Percentiles rank a stretch among this genome's conserved stretches.
phyloP scores from a whole-genome alignment of 1,140 invertebrate genomes.

The Heliconius hewitsoni region DNA sequence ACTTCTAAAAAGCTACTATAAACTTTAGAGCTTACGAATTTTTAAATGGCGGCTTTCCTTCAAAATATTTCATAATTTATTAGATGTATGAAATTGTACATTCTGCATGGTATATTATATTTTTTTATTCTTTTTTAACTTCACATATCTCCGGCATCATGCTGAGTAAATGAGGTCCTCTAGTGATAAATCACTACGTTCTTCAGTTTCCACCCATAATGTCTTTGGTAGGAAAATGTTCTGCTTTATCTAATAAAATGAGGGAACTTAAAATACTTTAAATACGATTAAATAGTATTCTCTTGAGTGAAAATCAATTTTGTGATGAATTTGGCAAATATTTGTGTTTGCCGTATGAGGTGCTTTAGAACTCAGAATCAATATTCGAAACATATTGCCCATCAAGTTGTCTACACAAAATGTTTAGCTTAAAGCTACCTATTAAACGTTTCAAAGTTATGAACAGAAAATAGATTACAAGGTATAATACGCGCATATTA shows the following conservation, averaged over 20 bases:
- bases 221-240: too few species aligned
- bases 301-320: not conserved
- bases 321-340: not conserved
- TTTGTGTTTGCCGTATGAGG: not conserved
- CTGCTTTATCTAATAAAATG: too few species aligned
- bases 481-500: not conserved
- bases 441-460: not conserved
- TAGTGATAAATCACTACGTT: too few species aligned
- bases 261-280: not conserved
- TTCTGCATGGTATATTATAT: too few species aligned
- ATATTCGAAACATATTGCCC: slow-evolving; percentile 3
- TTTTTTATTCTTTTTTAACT: too few species aligned
- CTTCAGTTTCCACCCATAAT: too few species aligned
- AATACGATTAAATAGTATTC: not conserved
- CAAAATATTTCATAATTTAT: not conserved
- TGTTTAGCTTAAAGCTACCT: not conserved
- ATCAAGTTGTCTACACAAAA: not conserved
- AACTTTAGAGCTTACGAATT: not conserved
- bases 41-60: slow-evolving; percentile 1
- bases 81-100: not conserved
- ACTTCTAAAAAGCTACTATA: not conserved
- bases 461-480: slow-evolving; percentile 1
- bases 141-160: too few species aligned
- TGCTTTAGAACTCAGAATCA: not conserved
- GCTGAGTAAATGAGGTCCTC: too few species aligned